Conservation (phyloP, 2,888 invertebrate species). For the Aporophyla lueneburgensis region DNA sequence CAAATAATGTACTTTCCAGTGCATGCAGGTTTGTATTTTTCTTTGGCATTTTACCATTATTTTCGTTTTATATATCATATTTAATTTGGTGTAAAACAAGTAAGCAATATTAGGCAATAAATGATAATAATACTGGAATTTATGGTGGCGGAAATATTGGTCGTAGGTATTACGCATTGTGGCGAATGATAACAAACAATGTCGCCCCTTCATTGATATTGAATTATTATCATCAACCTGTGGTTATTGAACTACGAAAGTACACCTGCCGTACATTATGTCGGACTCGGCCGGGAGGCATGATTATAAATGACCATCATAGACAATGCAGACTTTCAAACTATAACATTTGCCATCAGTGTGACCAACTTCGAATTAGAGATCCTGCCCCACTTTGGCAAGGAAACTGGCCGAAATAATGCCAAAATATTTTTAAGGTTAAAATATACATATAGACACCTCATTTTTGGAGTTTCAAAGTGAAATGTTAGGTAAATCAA, state of each 20-base stretch:
- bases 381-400: too few relatives aligned
- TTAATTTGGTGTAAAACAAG: not conserved
- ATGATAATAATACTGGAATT: not conserved
- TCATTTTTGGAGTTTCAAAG: too few relatives aligned
- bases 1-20: not conserved
- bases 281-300: not conserved
- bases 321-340: slow-evolving; percentile 9
- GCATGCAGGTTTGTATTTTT: not conserved
- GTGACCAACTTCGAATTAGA: too few relatives aligned
- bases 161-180: slow-evolving; percentile 6
- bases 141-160: not conserved
- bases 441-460: too few relatives aligned
- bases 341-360: not conserved
- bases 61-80: not conserved
- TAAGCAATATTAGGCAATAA: not conserved
- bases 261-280: not conserved
- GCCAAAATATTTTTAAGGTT: too few relatives aligned
- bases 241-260: slow-evolving; percentile 2
- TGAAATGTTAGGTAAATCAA: too few relatives aligned
- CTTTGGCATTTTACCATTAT: slow-evolving; percentile 7
- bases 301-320: slow-evolving; percentile 1
- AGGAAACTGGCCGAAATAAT: too few relatives aligned
- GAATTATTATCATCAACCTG: slow-evolving; percentile 27
- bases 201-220: slow-evolving; percentile 19
- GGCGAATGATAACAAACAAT: slow-evolving; percentile 19